A percentile compares a stretch with the other conserved stretches of the same genome.
Evolutionary conservation across 2,888 invertebrate species (phyloP).

Genomic region (Clitarchus hookeri): DNA sequence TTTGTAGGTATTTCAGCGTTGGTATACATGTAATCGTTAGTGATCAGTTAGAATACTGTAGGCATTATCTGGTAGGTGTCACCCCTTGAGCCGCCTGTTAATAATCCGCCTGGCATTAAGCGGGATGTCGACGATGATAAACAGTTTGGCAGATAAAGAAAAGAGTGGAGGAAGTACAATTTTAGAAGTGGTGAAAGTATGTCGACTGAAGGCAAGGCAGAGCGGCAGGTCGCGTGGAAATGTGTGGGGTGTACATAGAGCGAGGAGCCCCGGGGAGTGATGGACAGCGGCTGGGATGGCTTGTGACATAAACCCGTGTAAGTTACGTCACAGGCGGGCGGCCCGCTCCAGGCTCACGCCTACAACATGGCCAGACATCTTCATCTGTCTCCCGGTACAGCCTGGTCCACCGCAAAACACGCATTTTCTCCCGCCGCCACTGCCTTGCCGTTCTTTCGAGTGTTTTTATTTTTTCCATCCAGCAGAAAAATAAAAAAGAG

Average conservation of each 20-base stretch:
- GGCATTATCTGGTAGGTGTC: no score
- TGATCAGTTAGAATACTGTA: no score
- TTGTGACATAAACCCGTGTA: constrained; percentile 14
- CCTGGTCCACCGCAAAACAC: neutral
- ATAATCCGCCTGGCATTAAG: no score
- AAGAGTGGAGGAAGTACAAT: neutral
- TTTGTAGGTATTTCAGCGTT: no score
- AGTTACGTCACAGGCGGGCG: constrained; percentile 6
- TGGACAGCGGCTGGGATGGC: constrained; percentile 8
- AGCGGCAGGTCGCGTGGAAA: neutral
- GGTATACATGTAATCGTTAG: no score
- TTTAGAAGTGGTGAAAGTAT: neutral
- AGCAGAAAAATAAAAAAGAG: no score
- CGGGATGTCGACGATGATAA: no score
- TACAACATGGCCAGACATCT: neutral
- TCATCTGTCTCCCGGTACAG: constrained; percentile 2
- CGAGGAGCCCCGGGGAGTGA: neutral
- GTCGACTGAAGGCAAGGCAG: neutral
- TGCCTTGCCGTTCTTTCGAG: no score
- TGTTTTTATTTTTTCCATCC: no score
- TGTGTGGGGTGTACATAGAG: neutral
- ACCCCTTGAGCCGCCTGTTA: no score
- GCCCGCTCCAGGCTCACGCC: neutral
- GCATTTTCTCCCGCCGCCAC: no score
- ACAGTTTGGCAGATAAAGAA: no score